Conservation (phyloP, 2,888 invertebrate species). For the Ectobius pallidus region DNA sequence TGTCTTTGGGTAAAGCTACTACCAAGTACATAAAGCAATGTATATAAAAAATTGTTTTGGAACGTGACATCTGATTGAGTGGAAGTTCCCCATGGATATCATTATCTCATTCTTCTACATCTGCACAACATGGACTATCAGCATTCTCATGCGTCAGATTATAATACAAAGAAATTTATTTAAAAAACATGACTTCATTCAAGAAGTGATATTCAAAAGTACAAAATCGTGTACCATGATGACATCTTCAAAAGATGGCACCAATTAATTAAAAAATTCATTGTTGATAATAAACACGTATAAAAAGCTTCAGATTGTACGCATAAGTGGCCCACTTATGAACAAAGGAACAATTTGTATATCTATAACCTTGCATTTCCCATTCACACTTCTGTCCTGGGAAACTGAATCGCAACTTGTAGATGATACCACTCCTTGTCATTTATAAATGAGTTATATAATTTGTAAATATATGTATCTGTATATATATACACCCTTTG, state of each 20-base stretch:
- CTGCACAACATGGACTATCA: neutral
- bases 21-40: neutral
- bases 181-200: neutral
- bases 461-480: neutral
- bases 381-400: neutral
- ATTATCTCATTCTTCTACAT: neutral
- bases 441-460: neutral
- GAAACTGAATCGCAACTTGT: neutral
- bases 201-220: slow-evolving; percentile 11
- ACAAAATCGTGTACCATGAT: neutral
- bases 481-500: slow-evolving; percentile 34
- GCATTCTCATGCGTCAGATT: slow-evolving; percentile 1
- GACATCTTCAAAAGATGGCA: neutral
- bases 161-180: neutral
- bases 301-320: slow-evolving; percentile 29
- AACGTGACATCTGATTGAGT: neutral
- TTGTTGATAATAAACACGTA: slow-evolving; percentile 20
- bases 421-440: neutral
- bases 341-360: slow-evolving; percentile 4
- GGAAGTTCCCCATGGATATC: neutral
- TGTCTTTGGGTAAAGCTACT: slow-evolving; percentile 28
- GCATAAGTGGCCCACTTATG: neutral
- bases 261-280: slow-evolving; percentile 22
- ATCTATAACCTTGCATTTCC: neutral
- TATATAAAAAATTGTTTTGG: slow-evolving; percentile 1